Base-by-base conservation (phyloP, 53 echinoderm and acorn worm genomes). In the Arbacia lixula region DNA sequence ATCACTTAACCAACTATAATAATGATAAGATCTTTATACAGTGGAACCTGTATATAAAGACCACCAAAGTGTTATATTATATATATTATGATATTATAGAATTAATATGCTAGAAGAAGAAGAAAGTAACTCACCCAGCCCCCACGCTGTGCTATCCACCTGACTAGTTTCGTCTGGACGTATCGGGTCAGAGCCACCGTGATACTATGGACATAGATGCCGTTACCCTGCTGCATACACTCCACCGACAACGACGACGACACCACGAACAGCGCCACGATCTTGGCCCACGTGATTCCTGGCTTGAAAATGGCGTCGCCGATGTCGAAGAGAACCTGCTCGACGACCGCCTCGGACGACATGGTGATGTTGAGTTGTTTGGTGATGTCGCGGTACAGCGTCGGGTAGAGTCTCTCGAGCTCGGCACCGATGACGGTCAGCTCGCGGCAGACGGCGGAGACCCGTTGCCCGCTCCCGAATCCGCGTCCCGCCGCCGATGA, bases 141-240 rank as follows among this genome's bases (percentile, higher is more conserved):
- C n/a, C 95, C 95, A 22, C 80, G 92, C 66, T 74, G 64, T 32
- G 89, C 74, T 19, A 95, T 95, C 95, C 95, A 95, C 41, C 33
- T 60, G 2, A 79, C 87, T 31, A 95, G 85, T 31, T 81, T 77
- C 16, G 81, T 90, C 38, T 85, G 65, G 2, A 95, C 90, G 34
- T 87, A 89, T 31, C 83, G 26, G 34, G 84, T 89, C 20, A 95
- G 38, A 14, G 57, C 66, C 43, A 87, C 86, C 27, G 87, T 79
- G 52, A 84, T 82, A 34, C 75, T 66, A 34, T 92, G 86, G 14
- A 89, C 86, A 25, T 83, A 86, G 12, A 90, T 67, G 41, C 90
- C 90, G 76, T 75, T 92, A 24, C 95, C 87, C 36, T 95, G 90
- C 30, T 87, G 91, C 28, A 95, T 58, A 39, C 95, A 95, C 49